Conservation (phyloP, 2,888 invertebrate genomes). For the Cremastinae sp. region DNA sequence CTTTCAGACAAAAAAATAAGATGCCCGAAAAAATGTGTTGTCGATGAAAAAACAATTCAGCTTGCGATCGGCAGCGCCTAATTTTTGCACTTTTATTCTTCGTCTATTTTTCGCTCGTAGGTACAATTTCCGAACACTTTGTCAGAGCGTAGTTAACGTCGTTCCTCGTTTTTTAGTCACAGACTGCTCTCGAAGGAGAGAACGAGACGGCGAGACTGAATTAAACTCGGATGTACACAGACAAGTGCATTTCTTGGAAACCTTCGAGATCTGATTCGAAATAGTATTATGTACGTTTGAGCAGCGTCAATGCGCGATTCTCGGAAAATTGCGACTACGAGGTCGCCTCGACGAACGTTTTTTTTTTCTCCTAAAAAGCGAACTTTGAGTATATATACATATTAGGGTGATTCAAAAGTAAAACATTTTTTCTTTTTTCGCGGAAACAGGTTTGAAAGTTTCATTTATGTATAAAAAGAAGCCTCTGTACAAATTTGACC, state of each 20-base stretch:
- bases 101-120: background rate
- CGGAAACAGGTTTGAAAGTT: no score
- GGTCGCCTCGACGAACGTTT: conserved; percentile 54
- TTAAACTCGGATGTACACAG: conserved; percentile 60
- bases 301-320: conserved; percentile 58
- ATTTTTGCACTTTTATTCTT: conserved; percentile 2
- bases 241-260: conserved; percentile 60
- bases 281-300: conserved; percentile 61
- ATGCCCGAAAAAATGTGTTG: no score
- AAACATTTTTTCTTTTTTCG: no score
- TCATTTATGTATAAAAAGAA: no score
- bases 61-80: no score
- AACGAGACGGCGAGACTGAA: conserved; percentile 56
- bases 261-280: conserved; percentile 63
- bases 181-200: no score
- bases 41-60: no score
- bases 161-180: conserved; percentile 50
- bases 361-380: conserved; percentile 13
- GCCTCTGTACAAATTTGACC: no score
- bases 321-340: conserved; percentile 61
- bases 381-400: no score
- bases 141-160: conserved; percentile 58
- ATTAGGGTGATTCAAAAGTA: no score
- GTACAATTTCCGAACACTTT: conserved; percentile 36
- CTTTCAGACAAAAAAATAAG: no score